Percentiles rank a stretch among this genome's conserved stretches.
phyloP scores from a whole-genome alignment of 1,140 invertebrate genomes.

The Bacillus rossius region DNA sequence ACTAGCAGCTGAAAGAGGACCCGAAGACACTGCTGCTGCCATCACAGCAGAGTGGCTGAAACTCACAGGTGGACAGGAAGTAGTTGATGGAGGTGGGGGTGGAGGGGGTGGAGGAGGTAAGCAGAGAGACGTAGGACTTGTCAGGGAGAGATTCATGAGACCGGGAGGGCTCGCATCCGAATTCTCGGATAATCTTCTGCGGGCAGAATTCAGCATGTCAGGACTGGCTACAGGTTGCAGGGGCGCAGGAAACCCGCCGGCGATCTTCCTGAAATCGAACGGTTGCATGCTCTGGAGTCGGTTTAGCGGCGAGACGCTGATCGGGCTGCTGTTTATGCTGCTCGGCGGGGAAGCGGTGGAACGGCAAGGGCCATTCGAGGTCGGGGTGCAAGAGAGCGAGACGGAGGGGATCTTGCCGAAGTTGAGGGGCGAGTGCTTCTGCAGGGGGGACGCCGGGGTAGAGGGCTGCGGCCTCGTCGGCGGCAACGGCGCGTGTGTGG shows the following conservation, averaged over 20 bases:
- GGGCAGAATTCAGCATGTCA: constrained; percentile 28
- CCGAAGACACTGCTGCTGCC: constrained; percentile 43
- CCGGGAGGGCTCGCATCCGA: constrained; percentile 46
- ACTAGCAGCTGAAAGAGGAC: constrained; percentile 38
- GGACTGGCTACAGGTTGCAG: constrained; percentile 25
- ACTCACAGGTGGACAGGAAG: background rate
- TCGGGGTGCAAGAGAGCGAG: constrained; percentile 5
- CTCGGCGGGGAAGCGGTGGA: constrained; percentile 38
- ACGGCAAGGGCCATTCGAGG: constrained; percentile 26
- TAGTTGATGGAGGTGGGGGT: constrained; percentile 32
- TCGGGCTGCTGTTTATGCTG: constrained; percentile 44
- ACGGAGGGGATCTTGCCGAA: constrained; percentile 33
- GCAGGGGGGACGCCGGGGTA: constrained; percentile 50
- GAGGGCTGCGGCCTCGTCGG: constrained; percentile 44
- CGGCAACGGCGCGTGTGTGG: constrained; percentile 35
- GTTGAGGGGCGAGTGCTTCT: constrained; percentile 46
- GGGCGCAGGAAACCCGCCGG: background rate
- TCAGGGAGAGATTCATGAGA: constrained; percentile 52
- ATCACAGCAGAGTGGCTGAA: constrained; percentile 50
- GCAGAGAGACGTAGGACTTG: constrained; percentile 51
- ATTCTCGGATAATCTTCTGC: constrained; percentile 43
- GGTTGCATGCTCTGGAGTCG: constrained; percentile 92
- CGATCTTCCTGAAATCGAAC: constrained; percentile 77
- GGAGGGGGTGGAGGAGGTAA: constrained; percentile 56
- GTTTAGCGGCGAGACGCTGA: constrained; percentile 71